Percentiles rank a stretch among this genome's conserved stretches.
Evolutionary conservation across 2,113 vertebrate species (phyloP).

Genomic region (Pristiophorus japonicus): DNA sequence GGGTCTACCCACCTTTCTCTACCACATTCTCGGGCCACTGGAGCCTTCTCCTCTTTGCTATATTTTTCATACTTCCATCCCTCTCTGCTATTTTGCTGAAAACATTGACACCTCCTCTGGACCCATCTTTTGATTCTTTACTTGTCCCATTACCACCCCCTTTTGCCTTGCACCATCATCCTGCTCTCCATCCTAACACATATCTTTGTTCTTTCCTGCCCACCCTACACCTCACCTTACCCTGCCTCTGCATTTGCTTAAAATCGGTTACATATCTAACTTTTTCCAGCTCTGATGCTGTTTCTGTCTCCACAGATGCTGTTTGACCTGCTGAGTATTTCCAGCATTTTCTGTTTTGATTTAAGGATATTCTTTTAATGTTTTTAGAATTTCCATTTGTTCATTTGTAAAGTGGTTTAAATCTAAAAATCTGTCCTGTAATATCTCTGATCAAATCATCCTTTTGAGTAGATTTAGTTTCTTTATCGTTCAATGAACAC

Average conservation of each 20-base stretch:
- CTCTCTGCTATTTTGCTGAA: neutral
- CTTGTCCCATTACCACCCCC: neutral
- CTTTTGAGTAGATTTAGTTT: neutral
- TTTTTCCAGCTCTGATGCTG: neutral
- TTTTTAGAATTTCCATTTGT: neutral
- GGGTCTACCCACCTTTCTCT: neutral
- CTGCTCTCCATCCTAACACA: too few relatives aligned
- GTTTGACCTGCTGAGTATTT: neutral
- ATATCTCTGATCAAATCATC: neutral
- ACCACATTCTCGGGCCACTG: neutral
- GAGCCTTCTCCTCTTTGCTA: neutral
- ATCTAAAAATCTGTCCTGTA: neutral
- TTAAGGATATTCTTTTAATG: neutral
- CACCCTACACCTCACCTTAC: neutral
- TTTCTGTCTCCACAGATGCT: neutral
- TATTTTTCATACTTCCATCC: neutral
- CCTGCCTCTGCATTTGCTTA: neutral
- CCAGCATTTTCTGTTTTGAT: neutral
- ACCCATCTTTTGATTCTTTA: neutral
- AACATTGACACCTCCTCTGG: neutral
- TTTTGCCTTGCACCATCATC: neutral
- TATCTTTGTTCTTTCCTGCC: neutral
- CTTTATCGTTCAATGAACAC: neutral
- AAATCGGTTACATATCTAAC: neutral
- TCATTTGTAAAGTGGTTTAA: slow-evolving; percentile 6